phyloP scores from a whole-genome alignment of 2,113 vertebrate genomes.

The western clawed frog (Xenopus tropicalis) region DNA sequence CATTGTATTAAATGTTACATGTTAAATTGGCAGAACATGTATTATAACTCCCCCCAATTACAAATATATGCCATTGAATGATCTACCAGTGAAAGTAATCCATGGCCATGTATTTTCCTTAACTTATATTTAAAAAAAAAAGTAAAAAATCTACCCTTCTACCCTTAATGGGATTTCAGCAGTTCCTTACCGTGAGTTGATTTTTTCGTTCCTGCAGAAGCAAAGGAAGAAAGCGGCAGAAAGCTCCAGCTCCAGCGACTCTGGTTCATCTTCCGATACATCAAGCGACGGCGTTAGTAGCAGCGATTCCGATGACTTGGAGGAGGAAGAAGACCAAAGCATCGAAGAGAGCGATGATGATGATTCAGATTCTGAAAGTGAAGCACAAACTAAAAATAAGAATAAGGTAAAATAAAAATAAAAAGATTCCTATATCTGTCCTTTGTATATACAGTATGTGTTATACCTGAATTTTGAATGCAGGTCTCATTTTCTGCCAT shows the following conservation, averaged over 20 bases:
- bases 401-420: conserved; percentile 63
- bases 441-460: too few relatives aligned
- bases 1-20: too few relatives aligned
- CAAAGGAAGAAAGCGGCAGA: conserved; percentile 76
- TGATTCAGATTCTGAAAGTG: conserved; percentile 79
- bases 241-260: conserved; percentile 87
- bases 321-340: conserved; percentile 81
- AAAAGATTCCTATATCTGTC: background rate
- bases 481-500: too few relatives aligned
- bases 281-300: conserved; percentile 84
- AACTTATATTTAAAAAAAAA: too few relatives aligned
- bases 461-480: too few relatives aligned
- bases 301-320: conserved; percentile 84
- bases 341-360: conserved; percentile 77
- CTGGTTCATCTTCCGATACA: conserved; percentile 83
- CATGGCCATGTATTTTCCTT: too few relatives aligned
- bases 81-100: too few relatives aligned
- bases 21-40: too few relatives aligned
- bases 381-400: conserved; percentile 69
- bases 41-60: too few relatives aligned
- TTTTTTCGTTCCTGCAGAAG: conserved; percentile 61
- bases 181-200: background rate
- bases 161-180: too few relatives aligned
- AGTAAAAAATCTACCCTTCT: too few relatives aligned
- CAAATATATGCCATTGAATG: too few relatives aligned